Conservation (phyloP, 1,140 invertebrate genomes). For the Zaprionus africanus region DNA sequence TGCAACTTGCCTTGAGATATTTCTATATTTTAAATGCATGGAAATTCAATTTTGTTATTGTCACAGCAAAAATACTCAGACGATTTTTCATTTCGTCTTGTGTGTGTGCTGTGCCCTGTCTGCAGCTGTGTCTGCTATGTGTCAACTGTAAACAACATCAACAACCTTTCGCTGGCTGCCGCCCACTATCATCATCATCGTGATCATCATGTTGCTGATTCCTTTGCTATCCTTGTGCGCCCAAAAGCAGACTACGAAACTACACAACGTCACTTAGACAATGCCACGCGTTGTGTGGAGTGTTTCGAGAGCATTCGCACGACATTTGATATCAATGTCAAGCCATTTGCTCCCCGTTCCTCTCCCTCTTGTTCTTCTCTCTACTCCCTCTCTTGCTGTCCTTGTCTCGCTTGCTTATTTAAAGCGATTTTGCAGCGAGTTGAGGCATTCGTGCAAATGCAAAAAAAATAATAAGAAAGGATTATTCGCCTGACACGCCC, state of each 20-base stretch:
- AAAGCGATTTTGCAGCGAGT: slow-evolving; percentile 39
- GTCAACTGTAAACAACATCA: slow-evolving; percentile 80
- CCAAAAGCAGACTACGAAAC: slow-evolving; percentile 67
- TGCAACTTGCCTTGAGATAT: background rate
- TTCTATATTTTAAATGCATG: slow-evolving; percentile 11
- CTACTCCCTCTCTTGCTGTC: slow-evolving; percentile 1
- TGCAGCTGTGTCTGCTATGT: slow-evolving; percentile 78
- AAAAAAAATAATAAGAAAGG: slow-evolving; percentile 56
- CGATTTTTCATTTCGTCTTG: slow-evolving; percentile 45
- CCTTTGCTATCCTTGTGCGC: slow-evolving; percentile 14
- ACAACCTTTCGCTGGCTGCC: slow-evolving; percentile 21
- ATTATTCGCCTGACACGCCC: slow-evolving; percentile 73
- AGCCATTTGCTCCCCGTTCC: slow-evolving; percentile 54
- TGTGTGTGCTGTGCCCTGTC: slow-evolving; percentile 50
- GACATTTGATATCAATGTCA: slow-evolving; percentile 83
- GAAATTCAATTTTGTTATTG: slow-evolving; percentile 49
- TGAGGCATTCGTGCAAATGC: slow-evolving; percentile 41
- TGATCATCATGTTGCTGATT: slow-evolving; percentile 6
- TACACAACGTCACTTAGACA: slow-evolving; percentile 57
- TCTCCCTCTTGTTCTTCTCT: background rate
- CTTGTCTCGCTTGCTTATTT: slow-evolving; percentile 37
- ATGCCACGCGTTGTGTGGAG: slow-evolving; percentile 38
- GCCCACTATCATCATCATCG: slow-evolving; percentile 7
- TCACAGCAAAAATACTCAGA: slow-evolving; percentile 32
- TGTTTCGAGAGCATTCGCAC: slow-evolving; percentile 53